Base-by-base conservation (phyloP, 2,797 vertebrate genomes). In the Mionectes olivaceus region DNA sequence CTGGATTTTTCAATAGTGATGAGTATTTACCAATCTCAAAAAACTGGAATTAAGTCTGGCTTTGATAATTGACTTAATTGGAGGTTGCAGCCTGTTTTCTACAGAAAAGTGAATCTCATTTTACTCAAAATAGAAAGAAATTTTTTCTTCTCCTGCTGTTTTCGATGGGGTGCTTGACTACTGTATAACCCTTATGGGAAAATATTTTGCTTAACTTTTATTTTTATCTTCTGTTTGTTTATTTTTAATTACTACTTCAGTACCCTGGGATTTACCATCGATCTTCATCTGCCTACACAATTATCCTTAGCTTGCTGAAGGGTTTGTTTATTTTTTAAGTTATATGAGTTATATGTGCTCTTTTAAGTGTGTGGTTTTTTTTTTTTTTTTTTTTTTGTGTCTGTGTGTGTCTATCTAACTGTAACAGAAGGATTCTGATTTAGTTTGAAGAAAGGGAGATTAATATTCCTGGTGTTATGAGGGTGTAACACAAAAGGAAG, bases 171-270 rank as follows among this genome's bases (percentile, higher is more conserved):
- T 90, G 67, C 77, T 91, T 93, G 85, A 87, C 59, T 94, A 61
- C 37, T 94, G 67, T 64, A 39, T 83, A 88, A 85, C 49, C 70
- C 85, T 79, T 64, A 46, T 73, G 77, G 77, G 89, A 86, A 93
- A 94, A 96, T 91, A 95, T 90, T 95, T 94, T 90, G 57, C 94
- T 93, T 74, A 79, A 93, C 57, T 96, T 93, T 91, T 96, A 94
- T 96, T 95, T 96, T 96, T 94, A 82, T 82, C 77, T 93, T 41
- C 37, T 83, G 74, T 94, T 97, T 96, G 91, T 95, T 96, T 96
- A 93, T 95, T 96, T 96, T 96, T 97, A 96, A 97, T 97, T 97
- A 96, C 94, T 94, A 63, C 55, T 93, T 89, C 70, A 68, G 35
- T 88, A 73, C 46, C 83, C 59, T 84, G 94, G 91, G 95, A 92